Conservation (phyloP, 2,797 vertebrate species). For the Cheracebus regulus region DNA sequence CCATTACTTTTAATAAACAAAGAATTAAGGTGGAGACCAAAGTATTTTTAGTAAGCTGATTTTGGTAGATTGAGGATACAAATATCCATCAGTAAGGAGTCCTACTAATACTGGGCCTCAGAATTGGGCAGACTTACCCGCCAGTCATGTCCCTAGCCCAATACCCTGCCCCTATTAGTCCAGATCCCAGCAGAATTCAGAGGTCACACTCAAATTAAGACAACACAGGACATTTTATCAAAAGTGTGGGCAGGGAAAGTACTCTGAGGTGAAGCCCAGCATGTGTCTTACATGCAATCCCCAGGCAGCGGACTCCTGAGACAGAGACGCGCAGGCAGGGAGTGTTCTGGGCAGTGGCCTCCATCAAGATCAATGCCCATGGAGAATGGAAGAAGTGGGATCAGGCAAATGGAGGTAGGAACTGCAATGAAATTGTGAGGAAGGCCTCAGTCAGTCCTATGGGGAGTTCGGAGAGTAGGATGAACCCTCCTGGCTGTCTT, state of each 20-base stretch:
- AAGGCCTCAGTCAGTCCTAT: background rate
- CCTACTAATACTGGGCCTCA: background rate
- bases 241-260: background rate
- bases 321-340: background rate
- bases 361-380: no score
- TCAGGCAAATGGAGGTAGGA: background rate
- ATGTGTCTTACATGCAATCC: no score
- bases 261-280: background rate
- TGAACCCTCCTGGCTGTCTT: background rate
- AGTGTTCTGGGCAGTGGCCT: background rate
- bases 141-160: no score
- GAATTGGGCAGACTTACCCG: background rate
- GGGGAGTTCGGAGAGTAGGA: background rate
- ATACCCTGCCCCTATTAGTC: background rate
- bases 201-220: background rate
- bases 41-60: background rate
- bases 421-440: background rate
- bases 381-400: no score
- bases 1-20: background rate
- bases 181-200: background rate
- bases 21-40: background rate
- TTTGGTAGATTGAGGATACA: background rate
- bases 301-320: background rate
- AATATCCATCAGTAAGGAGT: background rate
- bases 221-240: background rate